Conservation (phyloP, 2,888 invertebrate genomes). For the Osmoderma eremita region DNA sequence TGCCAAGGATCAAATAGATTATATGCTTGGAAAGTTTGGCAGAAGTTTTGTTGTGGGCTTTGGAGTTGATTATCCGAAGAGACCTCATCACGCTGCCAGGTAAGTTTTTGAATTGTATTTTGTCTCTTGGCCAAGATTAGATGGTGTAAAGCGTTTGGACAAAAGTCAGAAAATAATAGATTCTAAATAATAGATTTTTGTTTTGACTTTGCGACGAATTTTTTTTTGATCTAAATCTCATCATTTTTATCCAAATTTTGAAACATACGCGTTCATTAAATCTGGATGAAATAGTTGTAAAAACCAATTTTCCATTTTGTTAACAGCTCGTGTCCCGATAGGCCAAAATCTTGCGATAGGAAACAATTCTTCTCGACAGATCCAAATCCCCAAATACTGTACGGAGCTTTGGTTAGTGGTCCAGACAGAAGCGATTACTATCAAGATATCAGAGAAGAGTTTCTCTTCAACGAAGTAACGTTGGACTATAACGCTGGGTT, state of each 20-base stretch:
- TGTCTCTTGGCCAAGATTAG: no score
- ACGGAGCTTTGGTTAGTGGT: conserved; percentile 69
- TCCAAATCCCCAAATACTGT: conserved; percentile 67
- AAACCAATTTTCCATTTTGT: no score
- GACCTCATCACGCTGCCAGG: conserved; percentile 68
- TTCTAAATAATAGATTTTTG: no score
- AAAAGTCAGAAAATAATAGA: no score
- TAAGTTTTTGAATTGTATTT: no score
- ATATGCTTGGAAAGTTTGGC: conserved; percentile 67
- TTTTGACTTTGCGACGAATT: no score
- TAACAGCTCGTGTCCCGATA: conserved; percentile 66
- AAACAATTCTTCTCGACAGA: conserved; percentile 60
- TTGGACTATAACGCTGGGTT: conserved; percentile 69
- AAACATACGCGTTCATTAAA: no score
- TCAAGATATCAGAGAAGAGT: conserved; percentile 66
- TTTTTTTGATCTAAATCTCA: no score
- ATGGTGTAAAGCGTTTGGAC: no score
- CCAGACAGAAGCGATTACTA: conserved; percentile 67
- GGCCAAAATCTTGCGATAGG: conserved; percentile 66
- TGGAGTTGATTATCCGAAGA: conserved; percentile 66
- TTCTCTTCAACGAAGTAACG: conserved; percentile 68
- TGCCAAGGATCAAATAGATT: conserved; percentile 67
- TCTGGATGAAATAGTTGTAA: no score
- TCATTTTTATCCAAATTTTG: no score
- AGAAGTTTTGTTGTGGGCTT: conserved; percentile 68